phyloP scores from a whole-genome alignment of 2,113 vertebrate species.

The Gadus macrocephalus region DNA sequence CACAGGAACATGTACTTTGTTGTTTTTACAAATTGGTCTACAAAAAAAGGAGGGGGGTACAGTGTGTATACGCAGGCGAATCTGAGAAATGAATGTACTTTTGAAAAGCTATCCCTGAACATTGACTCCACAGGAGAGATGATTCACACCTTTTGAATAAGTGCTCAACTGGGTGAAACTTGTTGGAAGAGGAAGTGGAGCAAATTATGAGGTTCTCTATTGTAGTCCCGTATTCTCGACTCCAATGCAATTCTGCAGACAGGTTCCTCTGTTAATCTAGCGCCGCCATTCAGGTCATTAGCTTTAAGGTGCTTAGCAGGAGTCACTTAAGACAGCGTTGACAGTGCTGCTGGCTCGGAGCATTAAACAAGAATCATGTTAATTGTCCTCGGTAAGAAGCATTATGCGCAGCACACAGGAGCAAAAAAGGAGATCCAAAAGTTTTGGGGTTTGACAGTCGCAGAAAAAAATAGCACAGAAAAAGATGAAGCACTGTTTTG shows the following conservation, averaged over 20 bases:
- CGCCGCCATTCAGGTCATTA: constrained; percentile 30
- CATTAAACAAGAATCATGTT: constrained; percentile 59
- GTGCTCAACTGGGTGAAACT: too few relatives aligned
- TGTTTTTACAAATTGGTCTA: too few relatives aligned
- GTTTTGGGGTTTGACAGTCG: constrained; percentile 46
- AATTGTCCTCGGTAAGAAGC: constrained; percentile 66
- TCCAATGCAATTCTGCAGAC: constrained; percentile 22
- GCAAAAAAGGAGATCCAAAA: constrained; percentile 35
- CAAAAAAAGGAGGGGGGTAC: too few relatives aligned
- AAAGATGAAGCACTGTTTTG: constrained; percentile 48
- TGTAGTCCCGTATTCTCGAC: neutral
- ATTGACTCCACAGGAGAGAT: too few relatives aligned
- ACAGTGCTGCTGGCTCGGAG: constrained; percentile 54
- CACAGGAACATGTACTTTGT: too few relatives aligned
- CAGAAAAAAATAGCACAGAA: constrained; percentile 38
- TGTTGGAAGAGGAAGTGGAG: too few relatives aligned
- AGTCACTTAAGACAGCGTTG: constrained; percentile 40
- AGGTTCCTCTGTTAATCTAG: constrained; percentile 24
- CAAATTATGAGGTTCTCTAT: neutral
- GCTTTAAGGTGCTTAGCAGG: constrained; percentile 40
- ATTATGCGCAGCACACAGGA: constrained; percentile 47
- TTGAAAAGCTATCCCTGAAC: too few relatives aligned
- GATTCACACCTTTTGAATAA: too few relatives aligned
- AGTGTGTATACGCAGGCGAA: too few relatives aligned
- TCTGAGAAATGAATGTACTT: too few relatives aligned